phyloP scores from a whole-genome alignment of 2,797 vertebrate species.

The Cetoscarus ocellatus region DNA sequence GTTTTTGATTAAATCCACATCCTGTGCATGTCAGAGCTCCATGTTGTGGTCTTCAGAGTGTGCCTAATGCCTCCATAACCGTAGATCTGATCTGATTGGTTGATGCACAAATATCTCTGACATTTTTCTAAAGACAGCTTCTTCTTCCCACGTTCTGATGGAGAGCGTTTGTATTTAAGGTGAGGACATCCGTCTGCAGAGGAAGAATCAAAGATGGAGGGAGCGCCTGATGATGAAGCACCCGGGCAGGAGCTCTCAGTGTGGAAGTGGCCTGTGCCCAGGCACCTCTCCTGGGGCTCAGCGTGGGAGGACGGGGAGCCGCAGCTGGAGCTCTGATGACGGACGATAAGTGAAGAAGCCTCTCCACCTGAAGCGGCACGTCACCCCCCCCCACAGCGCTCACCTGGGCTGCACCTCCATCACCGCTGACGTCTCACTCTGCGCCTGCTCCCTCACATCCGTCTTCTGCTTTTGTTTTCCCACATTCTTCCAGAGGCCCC shows the following conservation, averaged over 20 bases:
- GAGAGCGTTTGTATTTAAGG: neutral
- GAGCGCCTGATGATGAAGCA: conserved; percentile 44
- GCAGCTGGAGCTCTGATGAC: conserved; percentile 45
- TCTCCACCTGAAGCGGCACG: conserved; percentile 19
- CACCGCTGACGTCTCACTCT: conserved; percentile 20
- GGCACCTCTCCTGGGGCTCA: conserved; percentile 44
- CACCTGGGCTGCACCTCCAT: conserved; percentile 26
- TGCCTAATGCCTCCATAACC: too few relatives aligned
- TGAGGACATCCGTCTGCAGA: conserved; percentile 4
- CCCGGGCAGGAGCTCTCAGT: conserved; percentile 54
- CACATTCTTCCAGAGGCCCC: conserved; percentile 17
- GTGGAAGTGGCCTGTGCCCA: conserved; percentile 48
- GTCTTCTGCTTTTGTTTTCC: conserved; percentile 27
- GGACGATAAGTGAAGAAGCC: conserved; percentile 31
- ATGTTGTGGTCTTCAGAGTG: too few relatives aligned
- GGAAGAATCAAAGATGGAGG: conserved; percentile 19
- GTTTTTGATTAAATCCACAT: too few relatives aligned
- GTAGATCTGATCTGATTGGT: too few relatives aligned
- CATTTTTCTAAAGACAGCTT: too few relatives aligned
- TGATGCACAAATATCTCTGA: too few relatives aligned
- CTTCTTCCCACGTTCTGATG: too few relatives aligned
- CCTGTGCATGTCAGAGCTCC: too few relatives aligned
- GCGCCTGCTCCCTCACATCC: conserved; percentile 11
- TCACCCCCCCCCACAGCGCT: conserved; percentile 26
- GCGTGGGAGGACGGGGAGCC: conserved; percentile 18